Evolutionary conservation across 2,797 vertebrate species (phyloP).

Genomic region (Malacoctenus gilli): DNA sequence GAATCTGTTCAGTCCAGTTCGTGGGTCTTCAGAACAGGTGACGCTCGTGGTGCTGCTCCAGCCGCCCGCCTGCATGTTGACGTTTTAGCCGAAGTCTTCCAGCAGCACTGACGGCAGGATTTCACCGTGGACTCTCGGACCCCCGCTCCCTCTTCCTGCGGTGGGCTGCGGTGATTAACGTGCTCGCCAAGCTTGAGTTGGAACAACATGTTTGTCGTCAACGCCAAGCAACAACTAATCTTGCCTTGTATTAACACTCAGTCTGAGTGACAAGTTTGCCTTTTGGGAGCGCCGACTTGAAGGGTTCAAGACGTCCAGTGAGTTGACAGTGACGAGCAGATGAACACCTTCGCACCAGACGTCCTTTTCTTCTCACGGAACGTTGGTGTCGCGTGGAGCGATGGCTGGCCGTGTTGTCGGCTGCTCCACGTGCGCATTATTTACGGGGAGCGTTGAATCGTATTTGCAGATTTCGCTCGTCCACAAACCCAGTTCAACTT

Average conservation of each 20-base stretch:
- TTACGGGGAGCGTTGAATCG: constrained; percentile 21
- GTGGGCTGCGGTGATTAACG: constrained; percentile 70
- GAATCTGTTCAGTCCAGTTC: too few species aligned
- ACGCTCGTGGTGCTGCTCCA: too few species aligned
- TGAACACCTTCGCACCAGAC: too few species aligned
- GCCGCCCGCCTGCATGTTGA: constrained; percentile 36
- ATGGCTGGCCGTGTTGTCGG: too few species aligned
- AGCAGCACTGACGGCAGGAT: constrained; percentile 69
- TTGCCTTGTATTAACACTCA: constrained; percentile 58
- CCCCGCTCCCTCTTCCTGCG: constrained; percentile 63
- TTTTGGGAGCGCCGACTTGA: constrained; percentile 52
- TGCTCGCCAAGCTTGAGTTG: constrained; percentile 60
- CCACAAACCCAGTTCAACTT: constrained; percentile 39
- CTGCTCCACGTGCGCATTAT: too few species aligned
- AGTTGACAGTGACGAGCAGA: constrained; percentile 61
- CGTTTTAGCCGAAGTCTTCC: constrained; percentile 60
- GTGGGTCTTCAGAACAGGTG: too few species aligned
- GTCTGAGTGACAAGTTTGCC: constrained; percentile 40
- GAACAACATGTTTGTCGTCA: constrained; percentile 75
- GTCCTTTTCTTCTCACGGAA: too few species aligned
- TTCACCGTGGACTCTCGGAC: too few species aligned
- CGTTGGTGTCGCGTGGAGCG: too few species aligned
- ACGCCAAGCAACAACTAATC: constrained; percentile 72
- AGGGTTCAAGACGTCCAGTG: constrained; percentile 65
- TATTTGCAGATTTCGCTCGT: constrained; percentile 41